Evolutionary conservation across 2,797 vertebrate genomes (phyloP), one percentile per base, ranked within the genome.

Genomic region (Mormyrus proboscirostris): DNA sequence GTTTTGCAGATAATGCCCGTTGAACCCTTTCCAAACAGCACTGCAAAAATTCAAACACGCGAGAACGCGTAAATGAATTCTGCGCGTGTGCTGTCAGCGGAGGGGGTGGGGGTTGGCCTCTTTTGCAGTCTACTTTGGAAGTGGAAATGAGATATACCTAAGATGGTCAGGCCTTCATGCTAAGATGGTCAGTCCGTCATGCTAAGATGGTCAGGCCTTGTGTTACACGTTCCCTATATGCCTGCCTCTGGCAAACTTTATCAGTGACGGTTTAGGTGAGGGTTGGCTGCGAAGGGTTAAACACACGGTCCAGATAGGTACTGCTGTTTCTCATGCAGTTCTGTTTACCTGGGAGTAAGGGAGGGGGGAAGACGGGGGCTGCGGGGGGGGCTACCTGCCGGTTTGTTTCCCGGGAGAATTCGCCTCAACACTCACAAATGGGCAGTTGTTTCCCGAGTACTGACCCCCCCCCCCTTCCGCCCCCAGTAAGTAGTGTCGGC

Each of bases 331-430:
- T 97, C 97, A 97, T 97, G 97, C 96, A 97, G 96, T 97, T 97
- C 96, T 97, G 96, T 97, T 97, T 96, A 96, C 97, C 76, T 62
- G 2, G 91, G 95, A 96, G 96, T 96, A 95, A 95, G 25, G 84
- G 95, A 12, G 50, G 51, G 51, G 51, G 51, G 51, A 1, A 4
- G 51, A 4, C 3, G 51, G 2, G 12, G 51, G 51, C 1, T 14
- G 97, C 96, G 93, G 95, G 95, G 94, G 93, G 91, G 92, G 95
- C 29, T 3, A 2, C 96, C 95, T 96, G 96, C 97, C 96, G 97
- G 95, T 95, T 97, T 97, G 97, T 97, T 97, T 97, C 97, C 97
- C 97, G 97, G 97, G 97, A 97, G 96, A 96, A 96, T 96, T 44
- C 7, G 29, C 96, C 96, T 96, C 96, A 95, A 95, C 96, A 95